phyloP scores from a whole-genome alignment of 2,888 invertebrate species.

The Ashinkailepas kermadecensis region DNA sequence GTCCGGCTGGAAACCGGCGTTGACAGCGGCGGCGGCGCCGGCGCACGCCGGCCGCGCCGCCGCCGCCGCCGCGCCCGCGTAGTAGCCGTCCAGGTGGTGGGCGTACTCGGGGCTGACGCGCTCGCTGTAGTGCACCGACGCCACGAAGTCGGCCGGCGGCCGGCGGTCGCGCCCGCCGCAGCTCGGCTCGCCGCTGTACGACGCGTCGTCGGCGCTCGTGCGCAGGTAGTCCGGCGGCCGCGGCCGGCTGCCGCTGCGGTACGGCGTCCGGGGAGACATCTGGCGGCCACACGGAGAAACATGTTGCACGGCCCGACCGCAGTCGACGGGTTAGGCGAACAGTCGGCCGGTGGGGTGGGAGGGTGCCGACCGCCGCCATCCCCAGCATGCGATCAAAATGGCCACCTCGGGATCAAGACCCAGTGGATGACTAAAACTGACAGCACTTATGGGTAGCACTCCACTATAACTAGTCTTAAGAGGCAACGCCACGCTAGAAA shows the following conservation, averaged over 20 bases:
- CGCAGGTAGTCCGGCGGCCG: conserved; percentile 1
- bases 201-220: background rate
- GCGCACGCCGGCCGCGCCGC: conserved; percentile 27
- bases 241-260: background rate
- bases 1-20: conserved; percentile 13
- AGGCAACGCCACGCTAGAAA: no score
- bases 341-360: no score
- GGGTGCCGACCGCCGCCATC: no score
- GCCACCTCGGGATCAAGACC: no score
- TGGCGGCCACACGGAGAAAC: background rate
- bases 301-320: no score
- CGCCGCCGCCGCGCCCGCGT: conserved; percentile 23
- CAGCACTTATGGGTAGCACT: no score
- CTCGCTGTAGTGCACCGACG: conserved; percentile 32
- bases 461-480: no score
- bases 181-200: background rate
- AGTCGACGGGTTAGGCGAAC: no score
- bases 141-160: conserved; percentile 29
- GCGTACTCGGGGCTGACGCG: conserved; percentile 32
- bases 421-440: no score
- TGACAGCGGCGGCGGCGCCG: conserved; percentile 23
- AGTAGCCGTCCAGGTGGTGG: conserved; percentile 19
- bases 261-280: conserved; percentile 9
- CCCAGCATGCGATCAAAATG: no score
- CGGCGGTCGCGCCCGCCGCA: conserved; percentile 23